phyloP scores from a whole-genome alignment of 2,113 vertebrate species.

The crab-eating macaque (Macaca fascicularis) region T2T-MFA8v1.1 NC_088380.1:18163001-18163500 shows the following conservation, averaged over 20 bases:
- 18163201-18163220: too few relatives aligned
- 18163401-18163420: conserved; percentile 87
- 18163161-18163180: too few relatives aligned
- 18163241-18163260: too few relatives aligned
- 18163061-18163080: conserved; percentile 49
- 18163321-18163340: neutral
- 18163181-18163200: too few relatives aligned
- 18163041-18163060: neutral
- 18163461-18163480: conserved; percentile 85
- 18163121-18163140: too few relatives aligned
- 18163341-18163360: neutral
- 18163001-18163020: neutral
- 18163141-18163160: too few relatives aligned
- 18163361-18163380: neutral
- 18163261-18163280: too few relatives aligned
- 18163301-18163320: too few relatives aligned
- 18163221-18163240: too few relatives aligned
- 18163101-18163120: conserved; percentile 84
- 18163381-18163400: neutral
- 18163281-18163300: too few relatives aligned
- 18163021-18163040: neutral
- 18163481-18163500: conserved; percentile 82
- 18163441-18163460: conserved; percentile 88
- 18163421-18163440: conserved; percentile 86
- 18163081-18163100: conserved; percentile 91